phyloP scores from a whole-genome alignment of 2,113 vertebrate species.

The Microcebus jonahi region DNA sequence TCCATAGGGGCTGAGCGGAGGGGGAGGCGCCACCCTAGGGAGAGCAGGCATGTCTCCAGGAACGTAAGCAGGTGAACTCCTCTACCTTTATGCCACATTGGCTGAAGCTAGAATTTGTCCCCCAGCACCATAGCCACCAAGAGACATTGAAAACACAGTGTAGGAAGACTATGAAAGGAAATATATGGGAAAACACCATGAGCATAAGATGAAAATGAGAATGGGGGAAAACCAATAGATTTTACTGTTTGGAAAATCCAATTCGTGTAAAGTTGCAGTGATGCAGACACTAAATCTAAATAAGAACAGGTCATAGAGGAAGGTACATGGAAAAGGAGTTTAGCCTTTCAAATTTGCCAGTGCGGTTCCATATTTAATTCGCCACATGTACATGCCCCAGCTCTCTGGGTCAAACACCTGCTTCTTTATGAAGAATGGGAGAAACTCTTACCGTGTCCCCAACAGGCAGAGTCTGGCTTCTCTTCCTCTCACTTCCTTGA shows the following conservation, averaged over 20 bases:
- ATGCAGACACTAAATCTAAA: not conserved
- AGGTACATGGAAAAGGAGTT: not conserved
- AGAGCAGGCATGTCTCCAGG: not conserved
- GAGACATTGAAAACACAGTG: not conserved
- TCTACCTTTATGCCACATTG: not conserved
- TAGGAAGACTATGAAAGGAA: not conserved
- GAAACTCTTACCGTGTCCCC: not conserved
- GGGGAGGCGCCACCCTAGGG: accelerated
- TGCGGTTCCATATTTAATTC: not conserved
- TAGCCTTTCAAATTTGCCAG: not conserved
- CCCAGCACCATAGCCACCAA: not conserved
- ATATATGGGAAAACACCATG: not conserved
- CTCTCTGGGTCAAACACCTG: not conserved
- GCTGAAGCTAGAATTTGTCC: not conserved
- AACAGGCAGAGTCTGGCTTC: not conserved
- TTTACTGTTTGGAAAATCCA: not conserved
- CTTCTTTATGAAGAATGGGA: not conserved
- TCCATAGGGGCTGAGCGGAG: not conserved
- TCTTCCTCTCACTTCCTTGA: not conserved
- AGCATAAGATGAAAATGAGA: not conserved
- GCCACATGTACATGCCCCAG: accelerated
- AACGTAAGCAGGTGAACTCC: no score
- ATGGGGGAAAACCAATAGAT: not conserved
- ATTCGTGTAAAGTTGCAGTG: not conserved
- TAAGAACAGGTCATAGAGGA: not conserved